Base-by-base conservation (phyloP, 1,140 invertebrate species). In the Forficula auricularia region DNA sequence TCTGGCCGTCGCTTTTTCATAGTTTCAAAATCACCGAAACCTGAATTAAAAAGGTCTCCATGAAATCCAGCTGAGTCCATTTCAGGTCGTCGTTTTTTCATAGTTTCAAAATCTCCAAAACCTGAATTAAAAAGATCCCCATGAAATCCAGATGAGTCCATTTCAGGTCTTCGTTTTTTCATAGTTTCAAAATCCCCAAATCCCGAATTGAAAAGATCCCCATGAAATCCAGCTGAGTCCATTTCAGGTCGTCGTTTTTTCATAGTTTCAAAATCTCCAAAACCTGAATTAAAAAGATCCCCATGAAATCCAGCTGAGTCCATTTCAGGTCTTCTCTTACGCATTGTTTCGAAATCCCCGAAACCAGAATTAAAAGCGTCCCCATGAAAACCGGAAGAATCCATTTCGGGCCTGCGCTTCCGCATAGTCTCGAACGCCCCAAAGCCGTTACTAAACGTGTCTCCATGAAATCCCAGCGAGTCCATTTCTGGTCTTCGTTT, bases 221-320 rank as follows among this genome's bases (percentile, higher is more conserved):
- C 60, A 38, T 66, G 57, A 44, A 65, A 66, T 1, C 64, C 64
- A 30, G 54, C 50, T 2, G 64, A 57, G 38, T 61, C 61, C 49
- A 64, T 60, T 47, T 64, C 64, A 3, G 60, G 62, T 12, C 54
- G 19, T 38, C 54, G 50, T 45, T 61, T 61, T 42, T 62, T 59
- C 54, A 66, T 63, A 0, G 64, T 60, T 38, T 61, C 59, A 50
- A 66, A 68, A 32, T 65, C 60, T 9, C 65, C 66, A 43, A 68
- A 67, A 2, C 63, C 62, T 41, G 56, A 52, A 40, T 54, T 55
- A 42, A 65, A 65, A 12, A 61, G 56, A 42, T 62, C 59, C 16
- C 54, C 58, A 36, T 64, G 52, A 45, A 63, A 62, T 13, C 54
- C 56, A 15, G 38, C 41, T 6, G 63, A 58, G 36, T 59, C 59